phyloP scores from a whole-genome alignment of 2,888 invertebrate species.

The Ochlodes sylvanus region DNA sequence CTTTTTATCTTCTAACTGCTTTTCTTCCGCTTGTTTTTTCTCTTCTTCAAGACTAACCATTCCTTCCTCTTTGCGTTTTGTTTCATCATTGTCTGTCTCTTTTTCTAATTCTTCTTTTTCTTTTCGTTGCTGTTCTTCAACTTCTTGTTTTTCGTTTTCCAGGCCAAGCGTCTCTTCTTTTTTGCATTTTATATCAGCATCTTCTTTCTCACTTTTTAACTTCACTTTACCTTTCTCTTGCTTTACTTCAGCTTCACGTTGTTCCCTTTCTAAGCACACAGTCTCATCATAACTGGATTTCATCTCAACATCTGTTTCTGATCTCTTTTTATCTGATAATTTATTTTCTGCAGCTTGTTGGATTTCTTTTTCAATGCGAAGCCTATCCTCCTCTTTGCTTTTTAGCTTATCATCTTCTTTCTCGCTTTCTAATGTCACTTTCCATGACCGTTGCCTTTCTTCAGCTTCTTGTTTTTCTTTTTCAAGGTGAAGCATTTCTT shows the following conservation, averaged over 20 bases:
- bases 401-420: too few species aligned
- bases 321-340: slow-evolving; percentile 39
- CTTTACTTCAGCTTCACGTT: slow-evolving; percentile 37
- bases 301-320: slow-evolving; percentile 22
- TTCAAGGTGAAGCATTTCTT: background rate
- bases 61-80: slow-evolving; percentile 1
- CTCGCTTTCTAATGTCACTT: too few species aligned
- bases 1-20: background rate
- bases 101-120: background rate
- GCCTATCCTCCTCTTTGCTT: slow-evolving; percentile 22
- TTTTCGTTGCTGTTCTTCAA: too few species aligned
- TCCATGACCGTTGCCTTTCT: slow-evolving; percentile 28
- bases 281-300: slow-evolving; percentile 1
- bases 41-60: background rate
- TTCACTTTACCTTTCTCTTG: slow-evolving; percentile 34
- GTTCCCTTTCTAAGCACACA: background rate
- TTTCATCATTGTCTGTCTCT: background rate
- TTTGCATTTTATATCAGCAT: slow-evolving; percentile 6
- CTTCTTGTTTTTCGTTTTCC: slow-evolving; percentile 6
- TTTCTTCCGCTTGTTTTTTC: slow-evolving; percentile 18
- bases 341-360: slow-evolving; percentile 36
- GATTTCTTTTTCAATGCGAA: slow-evolving; percentile 1
- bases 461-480: slow-evolving; percentile 40
- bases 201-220: slow-evolving; percentile 30
- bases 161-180: background rate